A percentile compares a stretch with the other conserved stretches of the same genome.
Conservation (phyloP, 2,888 invertebrate species). For the Melinopterus prodromus region DNA sequence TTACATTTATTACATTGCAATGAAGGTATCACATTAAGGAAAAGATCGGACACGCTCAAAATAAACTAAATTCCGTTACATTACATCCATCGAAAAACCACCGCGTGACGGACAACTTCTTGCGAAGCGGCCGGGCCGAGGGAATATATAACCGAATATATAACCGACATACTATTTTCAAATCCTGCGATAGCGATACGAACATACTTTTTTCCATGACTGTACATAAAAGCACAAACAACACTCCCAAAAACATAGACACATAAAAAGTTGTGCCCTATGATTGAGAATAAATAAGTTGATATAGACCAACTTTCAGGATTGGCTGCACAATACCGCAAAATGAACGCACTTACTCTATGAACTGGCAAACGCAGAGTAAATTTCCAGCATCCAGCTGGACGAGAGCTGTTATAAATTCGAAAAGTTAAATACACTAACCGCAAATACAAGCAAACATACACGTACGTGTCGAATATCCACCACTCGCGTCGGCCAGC, state of each 20-base stretch:
- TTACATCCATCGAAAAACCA: too few relatives aligned
- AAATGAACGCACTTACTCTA: neutral
- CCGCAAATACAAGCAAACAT: neutral
- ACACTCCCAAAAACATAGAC: neutral
- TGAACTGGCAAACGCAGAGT: neutral
- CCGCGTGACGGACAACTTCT: too few relatives aligned
- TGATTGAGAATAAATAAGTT: neutral
- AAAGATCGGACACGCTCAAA: too few relatives aligned
- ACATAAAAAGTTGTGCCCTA: neutral
- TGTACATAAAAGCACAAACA: neutral
- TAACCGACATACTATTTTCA: too few relatives aligned
- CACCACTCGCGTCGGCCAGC: neutral
- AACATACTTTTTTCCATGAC: too few relatives aligned
- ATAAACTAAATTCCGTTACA: too few relatives aligned
- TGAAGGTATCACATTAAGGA: too few relatives aligned
- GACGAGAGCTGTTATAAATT: neutral
- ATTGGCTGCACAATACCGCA: neutral
- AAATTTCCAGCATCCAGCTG: neutral
- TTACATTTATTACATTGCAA: too few relatives aligned
- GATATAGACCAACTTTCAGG: neutral
- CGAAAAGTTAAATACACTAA: constrained; percentile 4
- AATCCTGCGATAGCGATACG: too few relatives aligned
- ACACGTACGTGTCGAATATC: neutral
- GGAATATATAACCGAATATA: too few relatives aligned
- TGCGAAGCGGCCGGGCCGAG: too few relatives aligned